These are phyloP conservation scores for Streptopelia turtur DNA, from an alignment of 2,797 vertebrate genomes.

Conservation along the genomic window DNA sequence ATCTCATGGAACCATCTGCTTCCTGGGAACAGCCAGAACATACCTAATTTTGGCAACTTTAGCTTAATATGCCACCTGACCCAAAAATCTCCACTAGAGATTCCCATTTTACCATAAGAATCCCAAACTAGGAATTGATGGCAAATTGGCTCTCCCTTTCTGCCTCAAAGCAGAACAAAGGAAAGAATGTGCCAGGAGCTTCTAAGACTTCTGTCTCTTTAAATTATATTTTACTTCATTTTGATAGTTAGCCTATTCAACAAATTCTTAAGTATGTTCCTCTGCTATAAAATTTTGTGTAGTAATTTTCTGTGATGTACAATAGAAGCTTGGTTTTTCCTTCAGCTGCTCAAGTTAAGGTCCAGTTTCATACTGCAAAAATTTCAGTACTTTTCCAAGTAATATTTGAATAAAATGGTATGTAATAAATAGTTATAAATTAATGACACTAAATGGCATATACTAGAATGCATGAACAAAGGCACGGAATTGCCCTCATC, in stretches of 20 bases:
- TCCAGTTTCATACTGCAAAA: neutral
- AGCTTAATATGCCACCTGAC: conserved; percentile 39
- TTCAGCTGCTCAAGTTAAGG: neutral
- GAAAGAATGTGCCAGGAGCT: neutral
- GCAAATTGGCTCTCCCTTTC: neutral
- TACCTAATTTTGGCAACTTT: conserved; percentile 56
- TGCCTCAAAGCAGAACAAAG: neutral
- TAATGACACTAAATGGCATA: neutral
- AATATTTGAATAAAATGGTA: neutral
- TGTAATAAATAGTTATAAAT: neutral
- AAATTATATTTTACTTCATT: neutral
- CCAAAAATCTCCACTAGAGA: conserved; percentile 29
- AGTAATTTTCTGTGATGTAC: neutral
- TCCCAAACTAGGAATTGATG: neutral
- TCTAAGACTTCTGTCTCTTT: neutral
- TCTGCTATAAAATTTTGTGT: neutral
- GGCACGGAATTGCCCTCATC: neutral
- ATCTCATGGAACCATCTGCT: conserved; percentile 50
- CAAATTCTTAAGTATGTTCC: neutral
- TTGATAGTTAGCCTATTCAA: neutral
- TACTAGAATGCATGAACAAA: neutral
- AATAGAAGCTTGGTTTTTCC: neutral
- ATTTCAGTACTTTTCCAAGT: neutral
- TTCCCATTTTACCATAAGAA: conserved; percentile 24
- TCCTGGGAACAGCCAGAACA: conserved; percentile 63